Evolutionary conservation across 2,113 vertebrate genomes (phyloP), one percentile per base, ranked within the genome.

Genomic region (Microtus pennsylvanicus): DNA sequence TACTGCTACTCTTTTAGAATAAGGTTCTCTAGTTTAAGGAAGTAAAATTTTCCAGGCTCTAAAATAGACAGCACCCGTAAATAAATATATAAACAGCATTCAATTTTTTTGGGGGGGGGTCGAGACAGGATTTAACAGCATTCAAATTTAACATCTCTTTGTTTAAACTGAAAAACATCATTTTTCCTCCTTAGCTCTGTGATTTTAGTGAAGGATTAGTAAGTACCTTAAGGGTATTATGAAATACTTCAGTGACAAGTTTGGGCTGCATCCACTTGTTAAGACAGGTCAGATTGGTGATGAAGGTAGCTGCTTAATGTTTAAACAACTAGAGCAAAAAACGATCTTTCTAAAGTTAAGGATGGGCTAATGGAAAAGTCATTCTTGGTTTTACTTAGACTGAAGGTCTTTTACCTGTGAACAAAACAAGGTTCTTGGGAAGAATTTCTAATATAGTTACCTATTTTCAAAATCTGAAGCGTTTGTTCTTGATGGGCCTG

Each of bases 61-160:
- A 96, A 96, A 92, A 91, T 35, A 95, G 76, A 93, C 52, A 78
- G 72, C 3, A 89, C 8, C 42, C 90, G n/a, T 75, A 92, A 93
- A 95, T 95, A 90, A 93, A 90, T 45, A 94, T 38, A 13, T 24
- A 90, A 93, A 76, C 10, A 45, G 74, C 75, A 87, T 69, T 47
- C 87, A 78, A 69, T 47, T 47, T 47, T 47, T 47, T 47, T 47
- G 47, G 9, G 47, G 47, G 47, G 47, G 47, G 8, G 11, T 11
- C 47, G 47, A 50, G 47, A 50, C 47, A 50, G 47, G 47, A 1
- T 50, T 50, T 50, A 93, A 76, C 10, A 45, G 74, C 75, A 87
- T 69, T 52, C 87, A 78, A 69, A 77, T 87, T 87, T 70, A 92
- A 94, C 45, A 93, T 76, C 74, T 78, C 74, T 85, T 92, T 65